Base-by-base conservation (phyloP, 2,888 invertebrate species). In the Philonicus albiceps region DNA sequence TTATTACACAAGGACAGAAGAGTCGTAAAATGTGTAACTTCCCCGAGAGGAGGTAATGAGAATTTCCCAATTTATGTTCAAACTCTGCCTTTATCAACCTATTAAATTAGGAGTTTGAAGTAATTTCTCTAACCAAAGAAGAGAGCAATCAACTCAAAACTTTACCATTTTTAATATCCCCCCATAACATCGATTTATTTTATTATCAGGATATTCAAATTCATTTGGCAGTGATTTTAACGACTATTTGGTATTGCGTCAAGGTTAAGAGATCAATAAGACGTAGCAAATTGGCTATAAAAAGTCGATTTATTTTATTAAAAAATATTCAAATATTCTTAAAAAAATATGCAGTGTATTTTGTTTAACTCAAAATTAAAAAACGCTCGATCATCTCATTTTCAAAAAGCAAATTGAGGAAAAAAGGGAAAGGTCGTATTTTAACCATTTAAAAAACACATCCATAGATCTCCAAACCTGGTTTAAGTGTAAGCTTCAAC, bases 31-130 rank as follows among this genome's bases (percentile, higher is more conserved):
- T 81, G 53, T 22, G 55, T 34, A 55, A 81, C 81, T 55, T 34
- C 64, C 34, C 53, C 55, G 31, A 11, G 64, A 55, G 55, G 16
- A 34, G 19, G 64, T 81, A 81, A 81, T 55, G 34, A 81, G 64
- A 81, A 81, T 37, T 81, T 81, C 30, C 81, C 55, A 81, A 81
- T 81, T 81, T 81, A 81, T 81, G 64, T 49, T 81, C 55, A 81
- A 81, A 81, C 64, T 53, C 64, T 81, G 81, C 34, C 81, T 81
- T 81, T 64, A 55, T 81, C 81, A 81, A 31, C 55, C 81, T 81
- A 81, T 81, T 55, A 81, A 81, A 81, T 81, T 81, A 55, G 19
- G 81, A 64, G 81, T 81, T 81, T 81, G 81, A 81, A 81, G 53
- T 34, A 55, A 81, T 81, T 81, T 34, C 40, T 34, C 64, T 13